phyloP scores from a whole-genome alignment of 2,113 vertebrate genomes.

The Gallinago jamesoni region DNA sequence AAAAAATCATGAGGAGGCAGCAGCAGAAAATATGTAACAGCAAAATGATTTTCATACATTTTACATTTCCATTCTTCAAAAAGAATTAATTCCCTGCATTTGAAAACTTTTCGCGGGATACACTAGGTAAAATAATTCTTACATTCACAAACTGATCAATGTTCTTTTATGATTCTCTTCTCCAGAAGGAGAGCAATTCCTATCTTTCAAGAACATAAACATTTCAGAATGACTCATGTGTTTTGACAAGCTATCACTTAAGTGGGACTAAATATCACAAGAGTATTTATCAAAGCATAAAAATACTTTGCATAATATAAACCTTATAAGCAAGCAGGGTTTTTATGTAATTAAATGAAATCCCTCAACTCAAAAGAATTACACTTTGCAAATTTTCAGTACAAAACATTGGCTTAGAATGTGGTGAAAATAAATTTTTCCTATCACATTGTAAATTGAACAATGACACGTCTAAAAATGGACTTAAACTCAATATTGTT shows the following conservation, averaged over 20 bases:
- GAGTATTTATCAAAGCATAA: neutral
- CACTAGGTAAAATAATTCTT: neutral
- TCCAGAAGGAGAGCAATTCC: neutral
- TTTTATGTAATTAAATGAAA: neutral
- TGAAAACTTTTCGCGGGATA: neutral
- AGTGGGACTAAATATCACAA: neutral
- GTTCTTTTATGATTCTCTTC: neutral
- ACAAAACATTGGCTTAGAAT: neutral
- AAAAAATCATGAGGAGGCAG: neutral
- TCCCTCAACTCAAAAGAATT: neutral
- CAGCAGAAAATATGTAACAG: neutral
- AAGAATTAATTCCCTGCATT: neutral
- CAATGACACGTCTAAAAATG: neutral
- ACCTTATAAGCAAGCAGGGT: neutral
- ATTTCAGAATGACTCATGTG: neutral
- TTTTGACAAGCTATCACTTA: constrained; percentile 11
- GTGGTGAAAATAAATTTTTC: neutral
- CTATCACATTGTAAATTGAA: neutral
- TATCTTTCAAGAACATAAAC: neutral
- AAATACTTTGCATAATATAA: neutral
- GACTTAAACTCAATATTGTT: neutral
- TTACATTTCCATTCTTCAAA: neutral
- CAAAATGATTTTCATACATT: neutral
- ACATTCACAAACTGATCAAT: neutral
- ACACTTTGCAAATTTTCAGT: neutral